A percentile compares a stretch with the other conserved stretches of the same genome.
phyloP scores from a whole-genome alignment of 2,113 vertebrate genomes.

The Oceanodroma tethys region DNA sequence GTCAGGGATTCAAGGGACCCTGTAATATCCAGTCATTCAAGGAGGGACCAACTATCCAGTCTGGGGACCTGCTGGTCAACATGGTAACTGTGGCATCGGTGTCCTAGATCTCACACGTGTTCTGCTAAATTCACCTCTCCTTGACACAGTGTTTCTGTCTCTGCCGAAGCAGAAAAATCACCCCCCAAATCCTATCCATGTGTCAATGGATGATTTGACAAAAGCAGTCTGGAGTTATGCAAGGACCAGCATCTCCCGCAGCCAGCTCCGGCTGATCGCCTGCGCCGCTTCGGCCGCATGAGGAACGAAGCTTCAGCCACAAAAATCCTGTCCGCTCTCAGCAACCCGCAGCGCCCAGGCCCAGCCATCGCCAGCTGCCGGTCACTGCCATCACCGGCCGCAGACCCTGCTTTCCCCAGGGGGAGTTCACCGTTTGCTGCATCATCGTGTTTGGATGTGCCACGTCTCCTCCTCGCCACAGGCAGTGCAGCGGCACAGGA shows the following conservation, averaged over 20 bases:
- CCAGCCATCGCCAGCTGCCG: background rate
- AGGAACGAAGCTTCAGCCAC: background rate
- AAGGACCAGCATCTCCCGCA: background rate
- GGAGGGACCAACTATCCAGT: background rate
- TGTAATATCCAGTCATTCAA: background rate
- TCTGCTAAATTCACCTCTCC: background rate
- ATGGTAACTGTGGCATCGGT: fast-evolving
- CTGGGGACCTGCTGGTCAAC: background rate
- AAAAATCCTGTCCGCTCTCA: background rate
- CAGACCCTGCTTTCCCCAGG: constrained; percentile 11
- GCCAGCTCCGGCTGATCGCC: fast-evolving
- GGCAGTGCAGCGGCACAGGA: background rate
- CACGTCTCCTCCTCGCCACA: background rate
- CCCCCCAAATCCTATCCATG: background rate
- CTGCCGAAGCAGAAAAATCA: background rate
- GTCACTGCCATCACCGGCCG: background rate
- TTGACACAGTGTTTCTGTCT: background rate
- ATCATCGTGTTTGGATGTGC: background rate
- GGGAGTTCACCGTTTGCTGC: constrained; percentile 25
- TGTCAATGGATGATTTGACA: background rate
- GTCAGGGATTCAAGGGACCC: background rate
- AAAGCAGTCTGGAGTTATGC: background rate
- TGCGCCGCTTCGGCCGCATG: fast-evolving
- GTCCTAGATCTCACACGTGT: background rate
- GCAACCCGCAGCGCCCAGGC: background rate